Conservation (phyloP, 2,888 invertebrate species). For the Xylota segnis region DNA sequence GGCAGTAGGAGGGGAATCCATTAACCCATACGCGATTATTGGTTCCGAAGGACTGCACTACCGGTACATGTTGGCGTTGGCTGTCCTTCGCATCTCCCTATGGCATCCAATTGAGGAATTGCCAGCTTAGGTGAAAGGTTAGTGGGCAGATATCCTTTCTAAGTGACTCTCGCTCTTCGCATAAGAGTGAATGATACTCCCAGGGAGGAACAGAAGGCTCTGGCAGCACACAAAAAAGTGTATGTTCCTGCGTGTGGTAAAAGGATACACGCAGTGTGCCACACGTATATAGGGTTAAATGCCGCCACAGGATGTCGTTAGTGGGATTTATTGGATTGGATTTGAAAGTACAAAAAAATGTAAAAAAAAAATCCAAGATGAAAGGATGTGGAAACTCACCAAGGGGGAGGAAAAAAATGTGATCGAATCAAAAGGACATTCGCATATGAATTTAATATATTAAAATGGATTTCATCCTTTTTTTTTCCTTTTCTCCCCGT, state of each 20-base stretch:
- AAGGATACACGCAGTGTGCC: slow-evolving; percentile 46
- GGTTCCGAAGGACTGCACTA: slow-evolving; percentile 14
- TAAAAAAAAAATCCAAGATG: slow-evolving; percentile 13
- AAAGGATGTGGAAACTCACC: slow-evolving; percentile 32
- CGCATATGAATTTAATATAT: slow-evolving; percentile 77
- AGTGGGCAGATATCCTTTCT: slow-evolving; percentile 69
- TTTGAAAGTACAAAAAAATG: slow-evolving; percentile 53
- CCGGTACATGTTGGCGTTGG: slow-evolving; percentile 8
- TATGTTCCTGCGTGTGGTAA: slow-evolving; percentile 52
- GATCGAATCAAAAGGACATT: slow-evolving; percentile 76
- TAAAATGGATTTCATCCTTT: slow-evolving; percentile 76
- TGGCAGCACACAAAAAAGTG: slow-evolving; percentile 47
- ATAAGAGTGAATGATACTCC: slow-evolving; percentile 52
- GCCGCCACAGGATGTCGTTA: slow-evolving; percentile 78
- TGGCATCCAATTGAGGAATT: slow-evolving; percentile 75
- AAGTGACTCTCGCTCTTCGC: slow-evolving; percentile 54
- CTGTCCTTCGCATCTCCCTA: slow-evolving; percentile 39
- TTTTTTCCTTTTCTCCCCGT: slow-evolving; percentile 41
- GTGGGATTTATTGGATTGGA: slow-evolving; percentile 78
- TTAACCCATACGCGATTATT: slow-evolving; percentile 69
- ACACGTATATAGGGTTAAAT: slow-evolving; percentile 76
- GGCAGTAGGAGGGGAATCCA: slow-evolving; percentile 41
- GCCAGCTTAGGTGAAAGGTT: slow-evolving; percentile 74
- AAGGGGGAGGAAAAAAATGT: slow-evolving; percentile 45
- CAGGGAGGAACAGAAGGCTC: slow-evolving; percentile 64